Percentiles rank a stretch among this genome's conserved stretches.
phyloP scores from a whole-genome alignment of 2,797 vertebrate genomes.

The Peromyscus eremicus region DNA sequence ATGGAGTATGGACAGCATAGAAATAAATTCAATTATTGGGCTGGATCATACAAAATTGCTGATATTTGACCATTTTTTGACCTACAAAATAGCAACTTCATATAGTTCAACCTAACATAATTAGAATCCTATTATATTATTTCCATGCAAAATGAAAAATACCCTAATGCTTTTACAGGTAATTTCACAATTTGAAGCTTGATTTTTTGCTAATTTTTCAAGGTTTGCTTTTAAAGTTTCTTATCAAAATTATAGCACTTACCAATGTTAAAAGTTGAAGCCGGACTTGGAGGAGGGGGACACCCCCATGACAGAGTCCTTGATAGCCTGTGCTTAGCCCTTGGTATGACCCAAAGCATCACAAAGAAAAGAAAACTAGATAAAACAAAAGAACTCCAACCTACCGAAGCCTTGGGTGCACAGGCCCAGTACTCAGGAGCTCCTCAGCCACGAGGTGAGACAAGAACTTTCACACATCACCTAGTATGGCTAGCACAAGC shows the following conservation, averaged over 20 bases:
- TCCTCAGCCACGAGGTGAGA: fast-evolving
- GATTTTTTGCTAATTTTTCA: constrained; percentile 42
- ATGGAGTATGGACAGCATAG: constrained; percentile 4
- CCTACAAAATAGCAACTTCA: constrained; percentile 54
- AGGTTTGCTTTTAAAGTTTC: constrained; percentile 3
- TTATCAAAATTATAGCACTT: background rate
- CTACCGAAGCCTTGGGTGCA: background rate
- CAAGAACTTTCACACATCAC: background rate
- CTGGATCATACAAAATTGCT: constrained; percentile 54
- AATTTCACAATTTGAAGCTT: constrained; percentile 68
- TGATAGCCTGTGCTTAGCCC: too few relatives aligned
- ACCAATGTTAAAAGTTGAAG: background rate
- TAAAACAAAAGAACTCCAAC: background rate
- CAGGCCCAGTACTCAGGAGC: background rate
- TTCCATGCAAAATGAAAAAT: constrained; percentile 63
- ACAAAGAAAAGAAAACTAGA: background rate
- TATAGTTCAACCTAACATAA: background rate
- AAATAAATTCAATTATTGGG: constrained; percentile 69
- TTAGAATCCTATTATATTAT: constrained; percentile 39
- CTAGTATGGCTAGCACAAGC: background rate
- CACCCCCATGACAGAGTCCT: background rate
- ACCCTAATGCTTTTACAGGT: constrained; percentile 64
- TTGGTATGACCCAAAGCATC: background rate
- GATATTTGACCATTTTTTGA: constrained; percentile 57
- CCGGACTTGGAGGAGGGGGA: background rate